Percentiles rank a stretch among this genome's conserved stretches.
phyloP scores from a whole-genome alignment of 2,113 vertebrate species.

The Thunnus thynnus region DNA sequence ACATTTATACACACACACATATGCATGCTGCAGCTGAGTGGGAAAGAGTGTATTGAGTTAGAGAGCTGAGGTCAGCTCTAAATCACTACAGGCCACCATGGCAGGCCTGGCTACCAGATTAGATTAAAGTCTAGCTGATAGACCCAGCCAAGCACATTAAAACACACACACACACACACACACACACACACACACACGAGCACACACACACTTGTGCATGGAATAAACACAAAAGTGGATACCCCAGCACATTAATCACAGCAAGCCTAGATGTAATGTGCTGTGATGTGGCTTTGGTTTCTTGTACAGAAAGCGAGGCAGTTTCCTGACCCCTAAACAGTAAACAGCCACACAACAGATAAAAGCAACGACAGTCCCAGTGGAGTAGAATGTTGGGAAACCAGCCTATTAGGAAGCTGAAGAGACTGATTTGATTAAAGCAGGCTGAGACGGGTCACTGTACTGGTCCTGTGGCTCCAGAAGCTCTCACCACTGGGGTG shows the following conservation, averaged over 20 bases:
- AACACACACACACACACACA: slow-evolving; percentile 41
- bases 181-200: slow-evolving; percentile 31
- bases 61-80: slow-evolving; percentile 79
- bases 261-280: slow-evolving; percentile 59
- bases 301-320: slow-evolving; percentile 54
- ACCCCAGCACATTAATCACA: slow-evolving; percentile 77
- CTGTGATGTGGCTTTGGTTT: slow-evolving; percentile 64
- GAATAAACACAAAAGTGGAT: slow-evolving; percentile 68
- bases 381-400: slow-evolving; percentile 64
- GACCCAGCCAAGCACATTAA: slow-evolving; percentile 74
- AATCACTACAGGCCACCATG: slow-evolving; percentile 81
- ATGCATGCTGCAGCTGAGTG: slow-evolving; percentile 36
- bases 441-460: slow-evolving; percentile 60
- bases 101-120: slow-evolving; percentile 77
- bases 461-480: slow-evolving; percentile 62
- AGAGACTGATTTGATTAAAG: slow-evolving; percentile 76
- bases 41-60: slow-evolving; percentile 72
- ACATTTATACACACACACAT: slow-evolving; percentile 18
- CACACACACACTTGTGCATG: slow-evolving; percentile 30
- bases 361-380: slow-evolving; percentile 61
- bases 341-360: slow-evolving; percentile 69
- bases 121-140: slow-evolving; percentile 79
- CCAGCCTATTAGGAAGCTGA: slow-evolving; percentile 71
- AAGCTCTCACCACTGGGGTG: slow-evolving; percentile 39
- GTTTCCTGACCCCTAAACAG: slow-evolving; percentile 67